phyloP scores from a whole-genome alignment of 2,113 vertebrate species.

The Sinocyclocheilus grahami region DNA sequence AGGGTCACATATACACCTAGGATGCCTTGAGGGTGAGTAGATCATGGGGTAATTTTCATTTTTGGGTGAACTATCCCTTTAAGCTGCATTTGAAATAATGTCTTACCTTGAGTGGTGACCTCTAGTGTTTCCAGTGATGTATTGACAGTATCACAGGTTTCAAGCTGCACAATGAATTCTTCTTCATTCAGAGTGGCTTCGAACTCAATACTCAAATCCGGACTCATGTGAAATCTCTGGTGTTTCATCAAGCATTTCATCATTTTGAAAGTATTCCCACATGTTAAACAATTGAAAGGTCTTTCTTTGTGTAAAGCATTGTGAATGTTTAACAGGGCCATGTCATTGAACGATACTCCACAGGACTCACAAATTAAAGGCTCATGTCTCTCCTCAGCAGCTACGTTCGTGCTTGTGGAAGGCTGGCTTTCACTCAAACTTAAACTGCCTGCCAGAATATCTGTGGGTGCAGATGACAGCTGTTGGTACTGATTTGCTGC shows the following conservation, averaged over 20 bases:
- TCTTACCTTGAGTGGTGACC: conserved; percentile 19
- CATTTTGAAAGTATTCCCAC: conserved; percentile 40
- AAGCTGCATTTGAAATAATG: not conserved
- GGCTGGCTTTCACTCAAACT: conserved; percentile 21
- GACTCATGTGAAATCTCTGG: conserved; percentile 16
- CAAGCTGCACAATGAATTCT: conserved; percentile 40
- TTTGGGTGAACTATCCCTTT: no score
- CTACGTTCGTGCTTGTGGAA: not conserved
- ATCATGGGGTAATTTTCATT: no score
- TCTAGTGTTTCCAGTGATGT: conserved; percentile 14
- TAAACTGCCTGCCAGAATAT: not conserved
- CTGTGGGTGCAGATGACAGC: not conserved
- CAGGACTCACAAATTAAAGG: conserved; percentile 19
- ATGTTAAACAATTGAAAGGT: conserved; percentile 32
- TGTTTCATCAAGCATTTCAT: conserved; percentile 45
- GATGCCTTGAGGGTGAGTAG: no score
- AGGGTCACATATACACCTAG: no score
- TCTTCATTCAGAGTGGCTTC: conserved; percentile 25
- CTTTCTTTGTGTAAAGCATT: conserved; percentile 35
- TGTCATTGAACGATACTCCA: conserved; percentile 18
- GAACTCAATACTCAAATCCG: not conserved
- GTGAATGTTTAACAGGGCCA: conserved; percentile 34
- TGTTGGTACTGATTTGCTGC: not conserved
- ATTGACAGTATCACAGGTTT: conserved; percentile 18
- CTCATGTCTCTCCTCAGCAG: not conserved